These are phyloP conservation scores for Dione vanillae DNA, from an alignment of 2,888 invertebrate species.

Conservation along the genomic window DNA sequence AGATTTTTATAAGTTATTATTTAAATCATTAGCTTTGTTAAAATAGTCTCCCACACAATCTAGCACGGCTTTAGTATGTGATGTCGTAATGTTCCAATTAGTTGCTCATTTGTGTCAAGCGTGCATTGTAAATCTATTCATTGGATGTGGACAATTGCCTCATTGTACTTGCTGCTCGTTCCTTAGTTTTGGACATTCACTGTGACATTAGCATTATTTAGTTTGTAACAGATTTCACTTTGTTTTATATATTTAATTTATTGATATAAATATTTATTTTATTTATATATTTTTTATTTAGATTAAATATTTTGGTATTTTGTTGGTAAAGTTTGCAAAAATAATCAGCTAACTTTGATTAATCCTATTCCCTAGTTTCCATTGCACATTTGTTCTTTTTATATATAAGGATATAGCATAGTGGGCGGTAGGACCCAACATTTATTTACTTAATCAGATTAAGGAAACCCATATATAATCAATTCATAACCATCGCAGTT, in stretches of 20 bases:
- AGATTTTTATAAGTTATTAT: conserved; percentile 15
- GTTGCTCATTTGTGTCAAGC: conserved; percentile 80
- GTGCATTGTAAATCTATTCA: conserved; percentile 76
- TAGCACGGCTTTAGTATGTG: conserved; percentile 66
- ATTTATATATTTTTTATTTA: not conserved
- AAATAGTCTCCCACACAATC: conserved; percentile 40
- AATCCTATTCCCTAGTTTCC: no score
- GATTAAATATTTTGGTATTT: not conserved
- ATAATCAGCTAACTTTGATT: no score
- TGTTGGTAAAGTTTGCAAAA: no score
- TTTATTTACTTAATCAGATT: no score
- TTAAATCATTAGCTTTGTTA: conserved; percentile 35
- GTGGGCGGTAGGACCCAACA: no score
- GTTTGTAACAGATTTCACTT: conserved; percentile 48
- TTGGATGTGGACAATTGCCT: conserved; percentile 70
- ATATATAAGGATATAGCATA: no score
- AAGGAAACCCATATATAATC: no score
- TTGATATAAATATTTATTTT: not conserved
- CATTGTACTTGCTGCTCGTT: conserved; percentile 66
- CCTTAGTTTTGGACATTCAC: conserved; percentile 65
- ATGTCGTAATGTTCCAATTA: conserved; percentile 82
- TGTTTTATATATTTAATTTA: conserved; percentile 41
- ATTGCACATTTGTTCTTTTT: no score
- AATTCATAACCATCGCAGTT: no score
- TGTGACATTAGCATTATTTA: conserved; percentile 51